Evolutionary conservation across 2,797 vertebrate species (phyloP), one percentile per base, ranked within the genome.

Genomic region (Oreonectes daqikongensis): DNA sequence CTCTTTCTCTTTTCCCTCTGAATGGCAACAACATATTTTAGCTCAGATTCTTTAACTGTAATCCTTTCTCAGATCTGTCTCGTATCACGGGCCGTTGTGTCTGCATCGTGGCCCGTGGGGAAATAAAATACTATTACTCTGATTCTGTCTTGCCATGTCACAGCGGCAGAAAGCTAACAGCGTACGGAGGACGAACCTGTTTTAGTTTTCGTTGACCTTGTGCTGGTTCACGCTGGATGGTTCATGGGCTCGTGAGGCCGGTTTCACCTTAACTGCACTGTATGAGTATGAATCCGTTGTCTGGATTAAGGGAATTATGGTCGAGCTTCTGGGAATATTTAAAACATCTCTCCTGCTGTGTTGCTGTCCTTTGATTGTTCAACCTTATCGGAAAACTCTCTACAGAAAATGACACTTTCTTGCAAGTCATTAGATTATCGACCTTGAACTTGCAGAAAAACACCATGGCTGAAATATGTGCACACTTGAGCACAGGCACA

Each of bases 1-100:
- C 6, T n/a, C n/a, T n/a, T n/a, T n/a, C n/a, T n/a, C n/a, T n/a
- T n/a, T n/a, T n/a, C 20, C 20, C 24, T 32, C 9, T 67, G n/a
- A 68, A 75, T 24, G 9, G 40, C 64, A 67, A 65, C n/a, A 75
- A 59, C 24, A 75, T 46, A 59, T 59, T 75, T 14, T 30, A 8
- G 1, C 40, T 46, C 86, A 78, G 67, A 75, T 89, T 87, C n/a
- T 65, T 77, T 61, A 61, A 35, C 84, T 86, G 91, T 90, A 92
- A 90, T 89, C 88, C 84, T 87, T 89, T 88, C 87, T 90, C 85
- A 85, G 86, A 85, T 81, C 79, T 59, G 81, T 84, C 85, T 77
- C 79, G 71, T 85, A 87, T 79, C 76, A 68, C 82, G 74, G 67
- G 80, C 75, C 65, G 81, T 82, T 81, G 81, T 66, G 32, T 68